A percentile compares a stretch with the other conserved stretches of the same genome.
phyloP scores from a whole-genome alignment of 2,797 vertebrate genomes.

The Enteromius trimaculatus region DNA sequence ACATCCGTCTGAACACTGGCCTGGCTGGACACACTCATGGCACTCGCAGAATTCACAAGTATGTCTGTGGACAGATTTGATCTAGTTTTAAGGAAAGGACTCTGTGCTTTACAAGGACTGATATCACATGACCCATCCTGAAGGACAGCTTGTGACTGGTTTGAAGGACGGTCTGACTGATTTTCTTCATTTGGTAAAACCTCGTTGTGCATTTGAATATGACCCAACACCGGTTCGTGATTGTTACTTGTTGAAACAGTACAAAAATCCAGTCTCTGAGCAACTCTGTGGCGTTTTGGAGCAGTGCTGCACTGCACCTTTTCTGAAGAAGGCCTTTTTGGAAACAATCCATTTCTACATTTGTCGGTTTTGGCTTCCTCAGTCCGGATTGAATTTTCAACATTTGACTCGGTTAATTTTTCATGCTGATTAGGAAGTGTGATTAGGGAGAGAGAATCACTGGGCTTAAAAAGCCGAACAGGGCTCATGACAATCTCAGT shows the following conservation, averaged over 20 bases:
- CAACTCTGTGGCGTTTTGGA: conserved; percentile 32
- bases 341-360: background rate
- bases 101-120: background rate
- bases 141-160: background rate
- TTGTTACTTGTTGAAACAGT: conserved; percentile 15
- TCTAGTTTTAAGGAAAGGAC: background rate
- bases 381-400: background rate
- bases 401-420: background rate
- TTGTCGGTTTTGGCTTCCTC: background rate
- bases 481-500: conserved; percentile 87
- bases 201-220: background rate
- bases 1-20: conserved; percentile 30
- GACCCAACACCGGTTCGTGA: conserved; percentile 9
- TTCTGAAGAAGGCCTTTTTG: conserved; percentile 26
- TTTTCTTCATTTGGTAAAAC: conserved; percentile 34
- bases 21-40: conserved; percentile 48
- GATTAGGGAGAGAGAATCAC: conserved; percentile 43
- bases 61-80: background rate
- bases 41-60: conserved; percentile 49
- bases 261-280: conserved; percentile 63
- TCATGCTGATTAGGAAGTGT: conserved; percentile 6
- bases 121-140: background rate
- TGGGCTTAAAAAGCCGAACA: conserved; percentile 75
- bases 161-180: background rate
- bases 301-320: too few species aligned